Base-by-base conservation (phyloP, 64 coral and sea anemone genomes). In the Pachyseris speciosa region DNA sequence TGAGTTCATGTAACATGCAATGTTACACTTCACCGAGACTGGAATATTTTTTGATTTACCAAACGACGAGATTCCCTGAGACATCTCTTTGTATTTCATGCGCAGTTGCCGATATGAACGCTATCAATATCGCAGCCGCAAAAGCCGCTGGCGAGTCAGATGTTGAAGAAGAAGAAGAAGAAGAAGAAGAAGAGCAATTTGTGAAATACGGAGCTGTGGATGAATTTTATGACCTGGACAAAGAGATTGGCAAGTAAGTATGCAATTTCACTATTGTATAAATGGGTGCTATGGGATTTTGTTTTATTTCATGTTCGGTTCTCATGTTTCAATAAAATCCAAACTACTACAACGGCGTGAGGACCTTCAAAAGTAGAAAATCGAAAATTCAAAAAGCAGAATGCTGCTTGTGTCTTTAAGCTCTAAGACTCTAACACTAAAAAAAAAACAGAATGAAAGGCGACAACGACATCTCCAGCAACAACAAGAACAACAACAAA, bases 171-270 rank as follows among this genome's bases (percentile, higher is more conserved):
- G 24, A 45, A 3, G 67, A 91, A 45, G n/a, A n/a, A n/a, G 87
- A 89, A n/a, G 74, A 69, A 8, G 86, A 88, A 73, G 88, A 91
- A 61, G 88, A 90, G 22, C 42, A 64, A 69, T 84, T 92, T 52
- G 66, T 77, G 20, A 92, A 92, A 45, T 92, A 92, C 45, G 89
- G 89, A 15, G 80, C 89, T 1, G 89, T 83, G 9, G 89, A 92
- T 30, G 89, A 92, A 80, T 92, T 92, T 72, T 92, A 92, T 61
- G 80, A 92, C n/a, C 37, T 92, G 16, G 69, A 65, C 2, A 71
- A 92, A 63, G 89, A 92, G 71, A 92, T 92, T 17, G 89, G 89
- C 58, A 92, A 92, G 89, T 92, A 74, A 83, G 89, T 74, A 36
- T 69, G 40, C 70, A 7, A 85, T 43, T 63, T 47, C 16, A n/a